Percentiles rank a stretch among this genome's conserved stretches.
These are phyloP conservation scores for Acheta domesticus DNA, from an alignment of 2,888 invertebrate genomes.

Conservation along the genomic window DNA sequence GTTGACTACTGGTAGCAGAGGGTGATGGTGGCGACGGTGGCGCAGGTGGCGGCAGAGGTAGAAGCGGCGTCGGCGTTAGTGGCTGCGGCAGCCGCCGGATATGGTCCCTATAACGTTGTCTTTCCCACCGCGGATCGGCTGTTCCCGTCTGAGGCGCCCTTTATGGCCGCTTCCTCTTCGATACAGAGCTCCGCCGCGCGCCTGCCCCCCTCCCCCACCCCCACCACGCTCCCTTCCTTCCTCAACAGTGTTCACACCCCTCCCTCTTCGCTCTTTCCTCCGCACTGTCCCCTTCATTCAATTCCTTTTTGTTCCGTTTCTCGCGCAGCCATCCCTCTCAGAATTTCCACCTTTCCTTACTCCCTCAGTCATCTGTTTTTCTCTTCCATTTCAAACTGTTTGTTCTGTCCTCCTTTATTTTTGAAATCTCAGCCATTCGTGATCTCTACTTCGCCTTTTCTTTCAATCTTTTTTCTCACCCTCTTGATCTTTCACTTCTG, in stretches of 20 bases:
- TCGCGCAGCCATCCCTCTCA: too few species aligned
- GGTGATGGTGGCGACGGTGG: not conserved
- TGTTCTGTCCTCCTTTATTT: too few species aligned
- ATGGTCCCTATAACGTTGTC: constrained; percentile 9
- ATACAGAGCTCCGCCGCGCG: not conserved
- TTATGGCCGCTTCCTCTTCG: not conserved
- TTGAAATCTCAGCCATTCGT: too few species aligned
- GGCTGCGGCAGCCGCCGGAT: not conserved
- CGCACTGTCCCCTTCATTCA: too few species aligned
- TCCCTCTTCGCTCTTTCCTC: not conserved
- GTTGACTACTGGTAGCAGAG: not conserved
- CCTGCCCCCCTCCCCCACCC: not conserved
- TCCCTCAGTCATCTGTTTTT: too few species aligned
- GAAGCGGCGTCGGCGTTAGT: not conserved
- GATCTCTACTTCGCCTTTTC: too few species aligned
- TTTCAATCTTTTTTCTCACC: too few species aligned
- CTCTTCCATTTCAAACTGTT: too few species aligned
- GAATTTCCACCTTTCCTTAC: too few species aligned
- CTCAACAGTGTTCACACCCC: not conserved
- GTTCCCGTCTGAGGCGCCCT: not conserved
- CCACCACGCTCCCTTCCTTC: not conserved
- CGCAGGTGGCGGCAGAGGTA: not conserved
- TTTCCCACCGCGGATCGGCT: not conserved
- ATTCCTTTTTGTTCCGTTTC: too few species aligned
- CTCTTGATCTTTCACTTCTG: too few species aligned